Evolutionary conservation across 1,140 invertebrate species (phyloP).

Genomic region (Bombyx mandarina): DNA sequence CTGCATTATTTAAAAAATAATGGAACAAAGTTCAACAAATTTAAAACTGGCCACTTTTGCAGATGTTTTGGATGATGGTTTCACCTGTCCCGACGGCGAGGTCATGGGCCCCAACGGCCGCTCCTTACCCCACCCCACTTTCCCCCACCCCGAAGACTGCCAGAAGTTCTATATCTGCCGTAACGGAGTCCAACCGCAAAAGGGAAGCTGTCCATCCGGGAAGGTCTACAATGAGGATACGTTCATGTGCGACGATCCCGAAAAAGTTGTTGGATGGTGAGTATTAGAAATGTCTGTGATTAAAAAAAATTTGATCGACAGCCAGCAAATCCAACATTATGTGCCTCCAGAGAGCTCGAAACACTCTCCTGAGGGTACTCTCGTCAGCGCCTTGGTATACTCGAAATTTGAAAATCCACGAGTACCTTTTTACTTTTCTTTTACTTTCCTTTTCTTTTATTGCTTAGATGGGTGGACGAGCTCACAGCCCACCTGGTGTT

Average conservation of each 20-base stretch:
- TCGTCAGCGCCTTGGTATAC: no score
- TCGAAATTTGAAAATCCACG: no score
- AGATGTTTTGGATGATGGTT: constrained; percentile 82
- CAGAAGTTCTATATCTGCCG: constrained; percentile 89
- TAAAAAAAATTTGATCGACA: no score
- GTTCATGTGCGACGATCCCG: constrained; percentile 86
- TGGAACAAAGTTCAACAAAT: not conserved
- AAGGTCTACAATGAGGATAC: constrained; percentile 87
- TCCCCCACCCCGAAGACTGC: constrained; percentile 86
- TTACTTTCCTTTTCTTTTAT: no score
- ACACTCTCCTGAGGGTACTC: no score
- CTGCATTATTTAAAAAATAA: not conserved
- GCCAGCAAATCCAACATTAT: no score
- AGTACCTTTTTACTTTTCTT: no score
- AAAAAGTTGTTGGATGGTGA: constrained; percentile 87
- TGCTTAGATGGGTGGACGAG: no score
- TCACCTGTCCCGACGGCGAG: constrained; percentile 82
- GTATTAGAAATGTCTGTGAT: constrained; percentile 11
- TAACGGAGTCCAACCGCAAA: constrained; percentile 82
- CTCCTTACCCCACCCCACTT: constrained; percentile 83
- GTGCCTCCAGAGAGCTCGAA: no score
- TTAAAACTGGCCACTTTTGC: constrained; percentile 11
- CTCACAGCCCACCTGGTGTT: no score
- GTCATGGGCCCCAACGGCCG: constrained; percentile 78
- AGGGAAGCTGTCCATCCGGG: constrained; percentile 81